Percentiles rank a stretch among this genome's conserved stretches.
phyloP scores from a whole-genome alignment of 2,888 invertebrate genomes.

The Pediacus dermestoides region DNA sequence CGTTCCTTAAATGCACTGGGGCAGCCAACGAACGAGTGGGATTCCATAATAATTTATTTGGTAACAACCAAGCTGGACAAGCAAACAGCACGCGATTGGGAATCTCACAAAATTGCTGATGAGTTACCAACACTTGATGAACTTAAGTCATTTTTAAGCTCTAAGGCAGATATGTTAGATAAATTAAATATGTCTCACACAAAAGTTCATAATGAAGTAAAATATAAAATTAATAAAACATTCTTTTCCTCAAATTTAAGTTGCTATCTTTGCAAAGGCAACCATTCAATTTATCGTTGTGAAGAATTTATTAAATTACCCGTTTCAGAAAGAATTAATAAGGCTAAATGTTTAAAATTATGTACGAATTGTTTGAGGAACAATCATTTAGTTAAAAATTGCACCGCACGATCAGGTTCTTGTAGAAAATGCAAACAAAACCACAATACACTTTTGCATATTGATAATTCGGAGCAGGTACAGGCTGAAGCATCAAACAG shows the following conservation, averaged over 20 bases:
- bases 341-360: neutral
- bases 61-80: constrained; percentile 15
- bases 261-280: constrained; percentile 12
- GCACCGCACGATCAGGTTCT: neutral
- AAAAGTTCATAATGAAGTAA: too few relatives aligned
- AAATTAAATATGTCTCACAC: constrained; percentile 5
- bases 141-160: constrained; percentile 11
- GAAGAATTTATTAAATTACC: constrained; percentile 8
- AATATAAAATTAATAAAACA: too few relatives aligned
- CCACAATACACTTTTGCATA: constrained; percentile 10
- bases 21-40: constrained; percentile 20
- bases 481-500: too few relatives aligned
- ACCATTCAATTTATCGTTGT: constrained; percentile 13
- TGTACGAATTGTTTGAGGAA: constrained; percentile 9
- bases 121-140: constrained; percentile 12
- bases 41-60: constrained; percentile 20
- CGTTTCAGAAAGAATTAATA: constrained; percentile 4
- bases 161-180: constrained; percentile 12
- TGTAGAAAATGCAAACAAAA: constrained; percentile 10
- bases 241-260: too few relatives aligned
- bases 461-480: neutral
- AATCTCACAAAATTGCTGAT: constrained; percentile 6
- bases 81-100: constrained; percentile 14
- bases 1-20: constrained; percentile 18
- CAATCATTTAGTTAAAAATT: constrained; percentile 4